A percentile compares a stretch with the other conserved stretches of the same genome.
phyloP scores from a whole-genome alignment of 2,113 vertebrate species.

The Cyprinus carpio region DNA sequence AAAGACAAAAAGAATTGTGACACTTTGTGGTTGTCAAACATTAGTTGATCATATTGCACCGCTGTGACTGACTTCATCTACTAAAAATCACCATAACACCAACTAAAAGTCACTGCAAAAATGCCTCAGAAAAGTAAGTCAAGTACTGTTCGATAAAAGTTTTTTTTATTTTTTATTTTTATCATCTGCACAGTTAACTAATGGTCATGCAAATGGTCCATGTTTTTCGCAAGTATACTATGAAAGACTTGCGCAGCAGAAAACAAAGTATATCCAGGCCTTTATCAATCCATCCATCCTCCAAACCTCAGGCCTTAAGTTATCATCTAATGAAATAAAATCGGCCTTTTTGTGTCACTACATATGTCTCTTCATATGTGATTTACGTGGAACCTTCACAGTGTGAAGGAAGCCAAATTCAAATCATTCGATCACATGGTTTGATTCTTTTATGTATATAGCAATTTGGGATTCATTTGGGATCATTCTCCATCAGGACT shows the following conservation, averaged over 20 bases:
- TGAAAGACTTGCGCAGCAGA: too few species aligned
- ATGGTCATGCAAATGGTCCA: too few species aligned
- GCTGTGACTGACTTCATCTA: background rate
- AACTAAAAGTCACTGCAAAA: background rate
- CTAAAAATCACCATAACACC: background rate
- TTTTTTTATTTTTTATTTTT: too few species aligned
- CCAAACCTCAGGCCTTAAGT: too few species aligned
- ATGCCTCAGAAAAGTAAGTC: background rate
- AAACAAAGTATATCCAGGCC: too few species aligned
- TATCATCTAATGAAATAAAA: background rate
- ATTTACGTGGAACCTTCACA: background rate
- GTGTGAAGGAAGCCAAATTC: background rate
- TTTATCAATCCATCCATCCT: too few species aligned
- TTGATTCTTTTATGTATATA: background rate
- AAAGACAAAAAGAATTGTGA: background rate
- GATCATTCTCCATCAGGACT: conserved; percentile 63
- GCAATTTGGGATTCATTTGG: background rate
- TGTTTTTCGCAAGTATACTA: too few species aligned
- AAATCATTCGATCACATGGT: background rate
- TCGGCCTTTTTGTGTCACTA: too few species aligned
- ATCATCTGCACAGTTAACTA: too few species aligned
- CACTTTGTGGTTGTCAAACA: background rate
- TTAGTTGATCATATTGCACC: background rate
- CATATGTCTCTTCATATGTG: too few species aligned
- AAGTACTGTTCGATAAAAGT: too few species aligned